Conservation (phyloP, 2,113 vertebrate genomes). For the Atlantisia rogersi region DNA sequence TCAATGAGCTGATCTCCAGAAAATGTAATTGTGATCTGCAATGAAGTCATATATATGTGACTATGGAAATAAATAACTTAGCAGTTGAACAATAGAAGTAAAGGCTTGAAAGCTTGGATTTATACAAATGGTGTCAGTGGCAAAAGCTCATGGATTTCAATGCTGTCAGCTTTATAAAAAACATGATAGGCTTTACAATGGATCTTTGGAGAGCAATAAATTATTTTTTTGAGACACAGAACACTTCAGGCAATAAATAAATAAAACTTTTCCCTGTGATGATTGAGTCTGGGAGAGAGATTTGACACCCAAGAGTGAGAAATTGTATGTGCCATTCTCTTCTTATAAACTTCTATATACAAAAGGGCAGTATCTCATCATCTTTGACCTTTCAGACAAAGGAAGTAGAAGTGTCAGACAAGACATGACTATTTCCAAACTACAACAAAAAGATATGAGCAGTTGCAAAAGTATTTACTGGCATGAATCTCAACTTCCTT, state of each 20-base stretch:
- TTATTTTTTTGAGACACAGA: neutral
- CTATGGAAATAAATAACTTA: neutral
- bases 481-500: neutral
- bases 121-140: neutral
- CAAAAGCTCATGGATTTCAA: neutral
- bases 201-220: neutral
- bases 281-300: neutral
- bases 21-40: neutral
- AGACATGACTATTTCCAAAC: neutral
- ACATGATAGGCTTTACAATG: neutral
- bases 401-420: neutral
- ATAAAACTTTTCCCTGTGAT: neutral
- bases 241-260: neutral
- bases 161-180: neutral
- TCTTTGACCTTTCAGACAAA: neutral
- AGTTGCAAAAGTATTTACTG: neutral
- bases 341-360: neutral
- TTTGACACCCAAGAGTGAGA: neutral
- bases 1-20: neutral
- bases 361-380: neutral
- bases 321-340: neutral
- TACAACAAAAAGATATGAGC: neutral
- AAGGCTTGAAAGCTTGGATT: neutral
- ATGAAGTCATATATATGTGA: neutral
- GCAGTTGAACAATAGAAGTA: neutral